Base-by-base conservation (phyloP, 2,113 vertebrate species). In the Dasyprocta punctata region DNA sequence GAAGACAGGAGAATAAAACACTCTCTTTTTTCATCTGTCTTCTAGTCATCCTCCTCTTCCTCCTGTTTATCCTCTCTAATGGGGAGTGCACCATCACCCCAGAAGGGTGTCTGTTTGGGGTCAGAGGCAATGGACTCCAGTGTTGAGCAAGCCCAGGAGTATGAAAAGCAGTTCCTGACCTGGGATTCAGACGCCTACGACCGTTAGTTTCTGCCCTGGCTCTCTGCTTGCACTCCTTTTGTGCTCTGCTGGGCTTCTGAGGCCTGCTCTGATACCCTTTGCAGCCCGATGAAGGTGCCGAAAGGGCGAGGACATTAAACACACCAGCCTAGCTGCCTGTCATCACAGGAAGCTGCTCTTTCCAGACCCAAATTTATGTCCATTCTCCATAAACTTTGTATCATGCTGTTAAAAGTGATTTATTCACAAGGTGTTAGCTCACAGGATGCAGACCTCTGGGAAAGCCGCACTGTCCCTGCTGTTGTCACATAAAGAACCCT, bases 291-390 rank as follows among this genome's bases (percentile, higher is more conserved):
- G 47, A 86, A 41, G 26, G 75, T 49, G 26, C 26, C 17, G 17
- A 28, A 28, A 16, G 75, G 75, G 12, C 13, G 1, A n/a, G 24
- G 5, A 7, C 41, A 12, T 65, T 60, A 47, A 47, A 92, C 88
- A 47, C 38, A 9, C 67, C 85, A 69, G 52, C 69, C 63, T 83
- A 4, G 12, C 69, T 90, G 87, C 69, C 95, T 90, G 88, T 96
- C 90, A 73, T 83, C 81, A 33, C 85, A 71, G 93, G 93, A 92
- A 92, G 84, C n/a, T 9, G 93, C 52, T 87, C 73, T 93, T 83
- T 92, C 69, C 78, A 67, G 86, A 44, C 54, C 56, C 86, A 91
- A 86, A 92, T 86, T 82, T 90, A 80, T 80, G 28, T 86, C 71
- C 81, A 47, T 49, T 73, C 65, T 73, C 49, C 83, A 17, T 44